Conservation (phyloP, 2,888 invertebrate genomes). For the Polymixis lichenea region DNA sequence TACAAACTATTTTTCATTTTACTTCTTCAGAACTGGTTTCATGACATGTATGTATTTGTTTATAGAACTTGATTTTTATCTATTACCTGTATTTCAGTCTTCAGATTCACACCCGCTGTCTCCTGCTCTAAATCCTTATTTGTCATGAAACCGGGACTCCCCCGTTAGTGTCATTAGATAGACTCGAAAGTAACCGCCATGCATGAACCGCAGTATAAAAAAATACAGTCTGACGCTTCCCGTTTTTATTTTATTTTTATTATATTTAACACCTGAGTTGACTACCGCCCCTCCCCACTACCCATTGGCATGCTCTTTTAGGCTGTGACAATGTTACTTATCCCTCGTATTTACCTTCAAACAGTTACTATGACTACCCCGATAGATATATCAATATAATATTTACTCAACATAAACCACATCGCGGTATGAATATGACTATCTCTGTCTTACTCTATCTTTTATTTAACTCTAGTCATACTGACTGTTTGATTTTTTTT, state of each 20-base stretch:
- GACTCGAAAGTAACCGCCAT: conserved; percentile 76
- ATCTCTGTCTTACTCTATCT: conserved; percentile 86
- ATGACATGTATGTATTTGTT: conserved; percentile 78
- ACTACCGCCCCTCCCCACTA: conserved; percentile 77
- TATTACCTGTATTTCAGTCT: conserved; percentile 66
- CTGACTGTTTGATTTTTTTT: conserved; percentile 90
- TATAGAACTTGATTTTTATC: conserved; percentile 58
- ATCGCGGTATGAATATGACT: conserved; percentile 89
- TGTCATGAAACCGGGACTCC: conserved; percentile 83
- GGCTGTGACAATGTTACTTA: conserved; percentile 89
- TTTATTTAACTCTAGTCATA: conserved; percentile 89
- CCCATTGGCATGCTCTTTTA: conserved; percentile 88
- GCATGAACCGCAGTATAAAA: conserved; percentile 83
- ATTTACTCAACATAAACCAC: conserved; percentile 84
- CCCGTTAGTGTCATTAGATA: conserved; percentile 76
- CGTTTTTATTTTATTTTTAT: conserved; percentile 69
- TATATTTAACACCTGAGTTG: conserved; percentile 78
- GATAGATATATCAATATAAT: conserved; percentile 70
- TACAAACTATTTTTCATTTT: conserved; percentile 76
- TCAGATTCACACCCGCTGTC: conserved; percentile 59
- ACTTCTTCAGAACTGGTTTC: conserved; percentile 82
- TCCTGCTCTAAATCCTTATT: conserved; percentile 64
- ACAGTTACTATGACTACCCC: conserved; percentile 89
- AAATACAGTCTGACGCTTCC: conserved; percentile 86
- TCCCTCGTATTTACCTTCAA: conserved; percentile 86